These are phyloP conservation scores for Prunella himalayana DNA, from an alignment of 2,113 vertebrate genomes.

Conservation along the genomic window DNA sequence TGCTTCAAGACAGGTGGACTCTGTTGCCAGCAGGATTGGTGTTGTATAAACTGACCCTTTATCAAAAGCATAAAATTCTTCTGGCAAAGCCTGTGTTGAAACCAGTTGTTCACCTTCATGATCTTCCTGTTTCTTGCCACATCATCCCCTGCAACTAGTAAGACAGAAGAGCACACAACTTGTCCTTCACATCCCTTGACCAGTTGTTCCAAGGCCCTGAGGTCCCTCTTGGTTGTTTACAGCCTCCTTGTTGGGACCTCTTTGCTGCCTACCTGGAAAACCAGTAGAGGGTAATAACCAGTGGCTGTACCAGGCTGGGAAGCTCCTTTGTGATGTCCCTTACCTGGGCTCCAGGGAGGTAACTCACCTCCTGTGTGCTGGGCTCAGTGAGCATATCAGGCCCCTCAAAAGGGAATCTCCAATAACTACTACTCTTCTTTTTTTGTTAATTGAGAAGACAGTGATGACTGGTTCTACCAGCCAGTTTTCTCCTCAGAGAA, in stretches of 20 bases:
- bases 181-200: neutral
- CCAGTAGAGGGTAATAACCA: neutral
- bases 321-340: neutral
- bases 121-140: neutral
- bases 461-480: neutral
- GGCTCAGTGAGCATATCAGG: neutral
- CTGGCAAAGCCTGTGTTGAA: neutral
- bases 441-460: fast-evolving
- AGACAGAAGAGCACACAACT: neutral
- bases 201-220: neutral
- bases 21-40: neutral
- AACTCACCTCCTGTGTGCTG: neutral
- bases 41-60: neutral
- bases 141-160: neutral
- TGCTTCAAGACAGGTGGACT: neutral
- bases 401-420: neutral
- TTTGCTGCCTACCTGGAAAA: neutral
- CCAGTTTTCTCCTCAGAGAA: neutral
- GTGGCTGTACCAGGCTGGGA: neutral
- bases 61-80: neutral
- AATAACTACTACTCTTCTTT: neutral
- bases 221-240: neutral
- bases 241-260: neutral
- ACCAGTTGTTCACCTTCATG: too few species aligned
- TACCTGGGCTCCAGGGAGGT: neutral